Conservation (phyloP, 2,888 invertebrate species). For the Drosophila cracens region DNA sequence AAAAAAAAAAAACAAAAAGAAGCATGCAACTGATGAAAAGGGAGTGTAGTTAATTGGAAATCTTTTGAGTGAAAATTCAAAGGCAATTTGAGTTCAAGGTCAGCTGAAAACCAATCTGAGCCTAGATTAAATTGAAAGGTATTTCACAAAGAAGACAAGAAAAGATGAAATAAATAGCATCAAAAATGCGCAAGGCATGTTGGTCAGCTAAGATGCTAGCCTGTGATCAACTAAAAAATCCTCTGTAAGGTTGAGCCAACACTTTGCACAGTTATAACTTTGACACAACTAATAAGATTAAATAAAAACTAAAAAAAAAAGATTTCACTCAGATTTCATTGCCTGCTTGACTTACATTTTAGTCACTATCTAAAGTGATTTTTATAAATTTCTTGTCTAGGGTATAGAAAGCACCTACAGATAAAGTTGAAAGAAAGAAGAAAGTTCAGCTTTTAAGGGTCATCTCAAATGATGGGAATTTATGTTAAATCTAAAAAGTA, state of each 20-base stretch:
- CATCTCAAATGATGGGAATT: conserved; percentile 5
- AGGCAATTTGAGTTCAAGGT: conserved; percentile 30
- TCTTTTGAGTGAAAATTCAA: conserved; percentile 4
- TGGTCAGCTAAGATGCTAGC: background rate
- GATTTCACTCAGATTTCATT: background rate
- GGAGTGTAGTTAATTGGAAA: background rate
- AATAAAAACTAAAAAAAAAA: background rate
- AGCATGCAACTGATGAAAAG: background rate
- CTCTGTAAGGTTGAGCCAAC: background rate
- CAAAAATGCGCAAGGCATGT: background rate
- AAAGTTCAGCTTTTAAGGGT: background rate
- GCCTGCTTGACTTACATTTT: background rate
- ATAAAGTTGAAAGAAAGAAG: background rate
- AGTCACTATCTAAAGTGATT: background rate
- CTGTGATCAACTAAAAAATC: background rate
- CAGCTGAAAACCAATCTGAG: background rate
- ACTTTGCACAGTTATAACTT: background rate
- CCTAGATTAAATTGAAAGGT: background rate
- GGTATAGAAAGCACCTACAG: background rate
- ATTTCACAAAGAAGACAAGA: background rate
- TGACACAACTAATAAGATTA: background rate
- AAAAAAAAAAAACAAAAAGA: background rate
- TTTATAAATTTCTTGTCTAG: background rate
- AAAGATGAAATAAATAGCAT: background rate
- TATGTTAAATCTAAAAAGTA: background rate